phyloP scores from a whole-genome alignment of 2,888 invertebrate species.

The Penaeus monodon region DNA sequence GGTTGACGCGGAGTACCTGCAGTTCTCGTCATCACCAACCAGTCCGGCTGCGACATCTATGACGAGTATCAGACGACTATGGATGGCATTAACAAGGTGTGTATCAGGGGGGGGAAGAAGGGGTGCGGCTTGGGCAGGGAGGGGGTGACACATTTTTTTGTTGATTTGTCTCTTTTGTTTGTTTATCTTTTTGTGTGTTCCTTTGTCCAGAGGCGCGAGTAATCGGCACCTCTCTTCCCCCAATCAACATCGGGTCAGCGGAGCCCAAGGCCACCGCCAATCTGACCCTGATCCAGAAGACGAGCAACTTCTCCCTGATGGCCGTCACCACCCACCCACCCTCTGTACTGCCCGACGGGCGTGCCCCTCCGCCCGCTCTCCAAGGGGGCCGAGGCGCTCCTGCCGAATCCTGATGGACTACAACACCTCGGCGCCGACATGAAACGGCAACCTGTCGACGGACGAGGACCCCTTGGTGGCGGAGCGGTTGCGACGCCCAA shows the following conservation, averaged over 20 bases:
- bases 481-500: constrained; percentile 42
- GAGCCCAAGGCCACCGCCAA: constrained; percentile 58
- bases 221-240: background rate
- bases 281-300: constrained; percentile 45
- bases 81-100: constrained; percentile 47
- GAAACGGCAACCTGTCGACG: constrained; percentile 34
- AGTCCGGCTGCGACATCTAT: constrained; percentile 43
- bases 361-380: constrained; percentile 34
- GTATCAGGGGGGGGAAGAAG: background rate
- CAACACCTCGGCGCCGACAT: constrained; percentile 49
- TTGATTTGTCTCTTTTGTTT: too few relatives aligned
- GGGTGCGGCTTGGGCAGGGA: too few relatives aligned
- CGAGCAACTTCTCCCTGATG: constrained; percentile 51
- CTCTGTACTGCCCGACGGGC: constrained; percentile 54
- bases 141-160: too few relatives aligned
- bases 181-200: background rate
- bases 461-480: constrained; percentile 49
- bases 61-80: constrained; percentile 61
- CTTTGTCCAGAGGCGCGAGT: background rate
- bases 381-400: constrained; percentile 50
- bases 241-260: constrained; percentile 55
- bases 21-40: constrained; percentile 55
- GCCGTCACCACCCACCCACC: constrained; percentile 59
- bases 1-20: constrained; percentile 57
- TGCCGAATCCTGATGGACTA: constrained; percentile 51